These are phyloP conservation scores for Xestia sexstrigata DNA, from an alignment of 2,888 invertebrate species.

Conservation along the genomic window DNA sequence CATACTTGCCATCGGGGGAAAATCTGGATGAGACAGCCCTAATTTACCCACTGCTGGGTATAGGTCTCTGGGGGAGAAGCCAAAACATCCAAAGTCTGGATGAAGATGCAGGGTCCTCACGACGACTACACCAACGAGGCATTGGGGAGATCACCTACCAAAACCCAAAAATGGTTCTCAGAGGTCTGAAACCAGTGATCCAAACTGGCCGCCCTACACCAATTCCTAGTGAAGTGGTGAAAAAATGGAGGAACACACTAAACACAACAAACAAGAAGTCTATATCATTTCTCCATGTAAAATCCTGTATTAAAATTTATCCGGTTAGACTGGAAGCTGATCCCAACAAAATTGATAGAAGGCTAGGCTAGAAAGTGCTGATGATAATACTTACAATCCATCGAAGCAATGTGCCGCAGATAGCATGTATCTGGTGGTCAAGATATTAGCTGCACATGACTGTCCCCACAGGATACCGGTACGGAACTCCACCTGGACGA, in stretches of 20 bases:
- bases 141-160: not conserved
- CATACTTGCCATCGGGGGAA: too few relatives aligned
- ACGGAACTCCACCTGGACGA: constrained; percentile 72
- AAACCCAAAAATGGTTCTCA: not conserved
- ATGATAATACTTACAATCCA: constrained; percentile 60
- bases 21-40: too few relatives aligned
- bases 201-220: not conserved
- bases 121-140: not conserved
- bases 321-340: not conserved
- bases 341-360: too few relatives aligned
- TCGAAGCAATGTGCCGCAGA: constrained; percentile 73
- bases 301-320: not conserved
- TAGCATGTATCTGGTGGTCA: constrained; percentile 57
- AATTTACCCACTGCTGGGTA: too few relatives aligned
- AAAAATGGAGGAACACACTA: not conserved
- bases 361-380: not conserved
- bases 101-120: not conserved
- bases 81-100: too few relatives aligned
- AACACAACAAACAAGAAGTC: not conserved
- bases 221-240: not conserved
- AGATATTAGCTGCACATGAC: constrained; percentile 68
- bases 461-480: constrained; percentile 64
- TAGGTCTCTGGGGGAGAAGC: too few relatives aligned
- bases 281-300: not conserved
- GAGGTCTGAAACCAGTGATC: not conserved